phyloP scores from a whole-genome alignment of 2,113 vertebrate species.

The Rhinopomastus cyanomelas region DNA sequence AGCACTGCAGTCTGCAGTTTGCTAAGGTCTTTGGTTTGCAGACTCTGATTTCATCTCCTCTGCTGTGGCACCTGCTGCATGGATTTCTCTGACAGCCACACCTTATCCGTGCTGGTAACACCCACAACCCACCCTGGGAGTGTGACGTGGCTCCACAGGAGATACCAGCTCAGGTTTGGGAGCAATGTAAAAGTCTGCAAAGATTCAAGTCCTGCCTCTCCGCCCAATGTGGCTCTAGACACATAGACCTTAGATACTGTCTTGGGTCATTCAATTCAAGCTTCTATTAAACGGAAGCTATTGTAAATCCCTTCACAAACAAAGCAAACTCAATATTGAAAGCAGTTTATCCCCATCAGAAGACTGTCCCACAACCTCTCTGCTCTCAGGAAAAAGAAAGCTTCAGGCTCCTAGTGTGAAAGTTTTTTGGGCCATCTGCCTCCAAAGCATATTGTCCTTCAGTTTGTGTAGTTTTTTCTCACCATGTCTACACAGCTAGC shows the following conservation, averaged over 20 bases:
- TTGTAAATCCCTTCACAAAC: not conserved
- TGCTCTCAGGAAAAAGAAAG: not conserved
- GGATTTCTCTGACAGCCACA: not conserved
- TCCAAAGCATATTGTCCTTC: not conserved
- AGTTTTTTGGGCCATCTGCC: not conserved
- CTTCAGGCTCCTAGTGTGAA: not conserved
- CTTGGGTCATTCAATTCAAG: not conserved
- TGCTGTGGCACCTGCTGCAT: accelerated
- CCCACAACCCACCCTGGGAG: not conserved
- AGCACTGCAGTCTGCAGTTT: not conserved
- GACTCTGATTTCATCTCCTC: not conserved
- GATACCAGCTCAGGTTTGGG: not conserved
- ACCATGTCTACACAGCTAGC: accelerated
- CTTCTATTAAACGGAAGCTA: not conserved
- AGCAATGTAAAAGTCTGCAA: not conserved
- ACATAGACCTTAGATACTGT: not conserved
- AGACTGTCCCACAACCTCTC: not conserved
- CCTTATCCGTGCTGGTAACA: accelerated
- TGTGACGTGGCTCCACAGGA: not conserved
- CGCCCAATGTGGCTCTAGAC: not conserved
- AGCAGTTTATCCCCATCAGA: not conserved
- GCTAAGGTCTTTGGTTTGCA: not conserved
- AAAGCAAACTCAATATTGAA: not conserved
- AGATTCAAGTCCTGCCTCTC: accelerated
- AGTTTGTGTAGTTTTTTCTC: not conserved